Conservation (phyloP, 2,888 invertebrate species). For the Lapara coniferarum region DNA sequence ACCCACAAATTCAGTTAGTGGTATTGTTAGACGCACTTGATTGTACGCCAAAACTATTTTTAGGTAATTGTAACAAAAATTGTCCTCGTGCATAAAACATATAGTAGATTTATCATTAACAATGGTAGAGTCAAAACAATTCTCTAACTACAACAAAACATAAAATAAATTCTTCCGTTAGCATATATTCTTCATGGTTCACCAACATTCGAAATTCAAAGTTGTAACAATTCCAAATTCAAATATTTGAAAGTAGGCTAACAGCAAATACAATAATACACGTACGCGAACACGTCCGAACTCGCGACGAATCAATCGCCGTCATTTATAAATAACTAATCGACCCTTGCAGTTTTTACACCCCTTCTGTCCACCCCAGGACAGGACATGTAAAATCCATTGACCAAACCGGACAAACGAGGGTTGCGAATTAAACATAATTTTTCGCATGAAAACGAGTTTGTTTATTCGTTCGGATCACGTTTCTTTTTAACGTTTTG, state of each 20-base stretch:
- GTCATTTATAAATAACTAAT: constrained; percentile 27
- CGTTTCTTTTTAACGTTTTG: constrained; percentile 13
- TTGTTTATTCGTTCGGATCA: background rate
- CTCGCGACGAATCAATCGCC: constrained; percentile 26
- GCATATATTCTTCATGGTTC: background rate
- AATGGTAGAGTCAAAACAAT: background rate
- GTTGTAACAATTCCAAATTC: background rate
- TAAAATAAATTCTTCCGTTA: too few species aligned
- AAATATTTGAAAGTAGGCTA: background rate
- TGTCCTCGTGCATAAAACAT: background rate
- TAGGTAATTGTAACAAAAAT: background rate
- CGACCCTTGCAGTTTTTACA: constrained; percentile 27
- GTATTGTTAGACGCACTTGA: constrained; percentile 4
- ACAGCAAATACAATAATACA: background rate
- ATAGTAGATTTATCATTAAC: too few species aligned
- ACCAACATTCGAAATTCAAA: background rate
- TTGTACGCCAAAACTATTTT: background rate
- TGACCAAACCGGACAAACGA: constrained; percentile 56
- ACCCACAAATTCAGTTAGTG: constrained; percentile 6
- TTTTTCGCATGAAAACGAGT: constrained; percentile 23
- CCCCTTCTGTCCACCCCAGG: constrained; percentile 45
- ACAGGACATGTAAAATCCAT: constrained; percentile 72
- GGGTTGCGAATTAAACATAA: constrained; percentile 21
- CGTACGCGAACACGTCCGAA: background rate
- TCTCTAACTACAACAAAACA: too few species aligned